phyloP scores from a whole-genome alignment of 2,888 invertebrate species.

The Xestia ashworthii region DNA sequence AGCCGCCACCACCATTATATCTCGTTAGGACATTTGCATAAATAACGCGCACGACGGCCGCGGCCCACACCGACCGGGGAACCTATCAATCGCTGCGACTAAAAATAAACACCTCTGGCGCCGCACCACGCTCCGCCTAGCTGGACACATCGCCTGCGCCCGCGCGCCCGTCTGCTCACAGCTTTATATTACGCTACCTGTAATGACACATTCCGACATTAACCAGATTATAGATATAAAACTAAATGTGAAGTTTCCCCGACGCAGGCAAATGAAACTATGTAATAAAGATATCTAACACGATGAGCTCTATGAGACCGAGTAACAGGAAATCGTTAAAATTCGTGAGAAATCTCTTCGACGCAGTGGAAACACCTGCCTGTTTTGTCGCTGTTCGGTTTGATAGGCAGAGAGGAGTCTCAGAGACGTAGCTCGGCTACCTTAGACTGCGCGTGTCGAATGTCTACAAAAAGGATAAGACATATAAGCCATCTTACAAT shows the following conservation, averaged over 20 bases:
- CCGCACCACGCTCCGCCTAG: constrained; percentile 70
- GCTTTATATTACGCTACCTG: constrained; percentile 78
- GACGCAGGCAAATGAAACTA: constrained; percentile 82
- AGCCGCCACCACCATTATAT: constrained; percentile 82
- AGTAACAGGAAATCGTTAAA: constrained; percentile 89
- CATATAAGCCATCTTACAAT: constrained; percentile 83
- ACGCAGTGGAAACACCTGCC: constrained; percentile 72
- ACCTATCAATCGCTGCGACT: constrained; percentile 86
- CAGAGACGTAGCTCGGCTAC: constrained; percentile 26
- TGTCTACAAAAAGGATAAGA: constrained; percentile 78
- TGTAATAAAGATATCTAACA: constrained; percentile 86
- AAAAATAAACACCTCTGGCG: constrained; percentile 85
- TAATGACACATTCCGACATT: constrained; percentile 83
- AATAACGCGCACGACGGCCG: constrained; percentile 83
- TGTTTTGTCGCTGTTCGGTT: constrained; percentile 63
- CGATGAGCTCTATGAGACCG: constrained; percentile 80
- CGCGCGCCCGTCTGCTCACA: constrained; percentile 63
- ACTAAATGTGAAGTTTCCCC: constrained; percentile 78
- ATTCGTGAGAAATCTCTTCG: constrained; percentile 86
- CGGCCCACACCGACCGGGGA: constrained; percentile 80
- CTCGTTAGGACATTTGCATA: constrained; percentile 90
- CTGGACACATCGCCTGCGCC: constrained; percentile 67
- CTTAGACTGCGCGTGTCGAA: constrained; percentile 68
- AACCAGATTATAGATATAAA: constrained; percentile 84
- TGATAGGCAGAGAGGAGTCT: constrained; percentile 44